Conservation (phyloP, 2,113 vertebrate genomes). For the Phyllopteryx taeniolatus region DNA sequence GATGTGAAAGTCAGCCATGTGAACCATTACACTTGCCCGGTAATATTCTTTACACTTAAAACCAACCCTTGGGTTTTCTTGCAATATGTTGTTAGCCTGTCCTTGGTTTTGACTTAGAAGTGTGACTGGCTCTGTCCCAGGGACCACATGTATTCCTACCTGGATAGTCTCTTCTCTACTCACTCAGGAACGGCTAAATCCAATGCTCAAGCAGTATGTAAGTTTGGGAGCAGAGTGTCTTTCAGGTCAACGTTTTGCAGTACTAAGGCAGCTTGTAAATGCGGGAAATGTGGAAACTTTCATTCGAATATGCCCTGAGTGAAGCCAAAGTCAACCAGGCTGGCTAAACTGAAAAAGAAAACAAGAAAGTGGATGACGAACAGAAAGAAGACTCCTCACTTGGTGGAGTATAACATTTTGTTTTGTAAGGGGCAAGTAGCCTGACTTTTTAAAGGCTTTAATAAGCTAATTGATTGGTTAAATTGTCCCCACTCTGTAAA, state of each 20-base stretch:
- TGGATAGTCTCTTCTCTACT: conserved; percentile 32
- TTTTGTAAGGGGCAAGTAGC: conserved; percentile 5
- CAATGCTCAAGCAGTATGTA: conserved; percentile 26
- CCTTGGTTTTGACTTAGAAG: conserved; percentile 4
- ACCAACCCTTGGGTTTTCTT: neutral
- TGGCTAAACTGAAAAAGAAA: conserved; percentile 14
- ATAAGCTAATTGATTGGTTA: conserved; percentile 1
- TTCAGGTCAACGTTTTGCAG: conserved; percentile 47
- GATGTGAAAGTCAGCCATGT: neutral
- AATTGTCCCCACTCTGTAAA: conserved; percentile 26
- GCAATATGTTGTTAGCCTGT: conserved; percentile 4
- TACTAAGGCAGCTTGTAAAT: conserved; percentile 63
- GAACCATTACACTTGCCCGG: neutral
- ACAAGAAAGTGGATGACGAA: conserved; percentile 15
- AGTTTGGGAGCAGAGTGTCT: conserved; percentile 40
- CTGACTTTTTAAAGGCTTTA: neutral
- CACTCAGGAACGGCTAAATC: conserved; percentile 24
- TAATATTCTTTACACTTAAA: neutral
- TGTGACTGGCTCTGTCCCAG: neutral
- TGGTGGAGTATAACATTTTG: conserved; percentile 14
- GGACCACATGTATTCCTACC: conserved; percentile 7
- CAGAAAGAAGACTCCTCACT: neutral
- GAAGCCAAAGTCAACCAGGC: conserved; percentile 43
- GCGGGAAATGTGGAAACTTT: conserved; percentile 45
- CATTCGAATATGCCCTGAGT: conserved; percentile 16